Percentiles rank a stretch among this genome's conserved stretches.
Conservation (phyloP, 1,140 invertebrate genomes). For the Zeugodacus cucurbitae region DNA sequence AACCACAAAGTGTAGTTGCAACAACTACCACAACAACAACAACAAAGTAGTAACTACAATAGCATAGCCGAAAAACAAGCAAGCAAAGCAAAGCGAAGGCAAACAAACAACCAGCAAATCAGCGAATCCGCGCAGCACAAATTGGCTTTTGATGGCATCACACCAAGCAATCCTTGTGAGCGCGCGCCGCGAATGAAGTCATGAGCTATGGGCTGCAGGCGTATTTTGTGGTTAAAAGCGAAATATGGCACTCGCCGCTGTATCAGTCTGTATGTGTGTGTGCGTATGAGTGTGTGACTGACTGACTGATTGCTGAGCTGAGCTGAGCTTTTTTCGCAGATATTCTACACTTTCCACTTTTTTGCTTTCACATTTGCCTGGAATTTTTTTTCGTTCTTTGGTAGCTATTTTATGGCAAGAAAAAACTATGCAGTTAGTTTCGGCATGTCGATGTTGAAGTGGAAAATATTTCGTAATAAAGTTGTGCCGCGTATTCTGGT, state of each 20-base stretch:
- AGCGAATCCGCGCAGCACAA: not conserved
- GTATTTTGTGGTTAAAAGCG: not conserved
- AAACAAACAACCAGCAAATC: not conserved
- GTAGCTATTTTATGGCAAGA: not conserved
- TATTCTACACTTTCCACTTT: not conserved
- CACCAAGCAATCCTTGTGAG: not conserved
- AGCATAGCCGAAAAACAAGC: not conserved
- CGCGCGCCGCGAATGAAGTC: not conserved
- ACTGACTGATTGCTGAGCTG: not conserved
- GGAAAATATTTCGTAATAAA: not conserved
- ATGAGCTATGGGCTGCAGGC: not conserved
- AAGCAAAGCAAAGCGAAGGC: too few species aligned
- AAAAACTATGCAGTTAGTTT: not conserved
- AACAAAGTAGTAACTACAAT: not conserved
- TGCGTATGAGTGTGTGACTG: not conserved
- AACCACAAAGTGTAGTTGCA: not conserved
- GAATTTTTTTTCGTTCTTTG: not conserved
- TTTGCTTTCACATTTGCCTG: not conserved
- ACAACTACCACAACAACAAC: not conserved
- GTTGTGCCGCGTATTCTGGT: not conserved
- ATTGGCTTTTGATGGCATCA: slow-evolving; percentile 25
- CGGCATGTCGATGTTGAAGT: not conserved
- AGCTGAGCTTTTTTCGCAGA: not conserved
- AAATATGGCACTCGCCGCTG: not conserved
- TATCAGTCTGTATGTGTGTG: not conserved